Evolutionary conservation across 2,888 invertebrate genomes (phyloP).

Genomic region (Harmothoe impar): DNA sequence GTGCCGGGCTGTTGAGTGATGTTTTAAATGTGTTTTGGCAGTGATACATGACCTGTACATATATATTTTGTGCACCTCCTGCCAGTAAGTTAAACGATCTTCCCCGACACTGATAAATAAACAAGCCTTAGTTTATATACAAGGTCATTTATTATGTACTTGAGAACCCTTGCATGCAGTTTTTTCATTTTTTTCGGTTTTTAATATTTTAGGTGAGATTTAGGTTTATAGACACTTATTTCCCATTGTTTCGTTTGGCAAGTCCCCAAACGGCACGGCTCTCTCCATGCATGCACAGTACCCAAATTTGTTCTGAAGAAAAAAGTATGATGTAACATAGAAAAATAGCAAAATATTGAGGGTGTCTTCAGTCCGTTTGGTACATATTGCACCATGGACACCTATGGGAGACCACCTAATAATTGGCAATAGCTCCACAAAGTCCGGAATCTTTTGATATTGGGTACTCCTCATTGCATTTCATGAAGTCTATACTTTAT

Average conservation of each 20-base stretch:
- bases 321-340: conserved; percentile 45
- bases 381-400: conserved; percentile 37
- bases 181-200: conserved; percentile 60
- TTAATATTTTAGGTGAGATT: conserved; percentile 38
- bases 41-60: no score
- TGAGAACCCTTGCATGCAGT: conserved; percentile 21
- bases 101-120: no score
- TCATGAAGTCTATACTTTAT: conserved; percentile 21
- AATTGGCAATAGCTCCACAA: conserved; percentile 21
- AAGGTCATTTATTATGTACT: conserved; percentile 56
- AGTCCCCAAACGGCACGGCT: conserved; percentile 13
- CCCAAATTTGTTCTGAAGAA: conserved; percentile 45
- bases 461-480: conserved; percentile 9
- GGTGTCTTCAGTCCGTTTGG: conserved; percentile 57
- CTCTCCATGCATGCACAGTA: conserved; percentile 47
- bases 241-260: background rate
- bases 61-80: no score
- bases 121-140: conserved; percentile 16
- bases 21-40: no score
- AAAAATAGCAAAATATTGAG: conserved; percentile 56
- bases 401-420: background rate
- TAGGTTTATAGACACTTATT: background rate
- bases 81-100: no score
- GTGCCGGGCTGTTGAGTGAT: no score
- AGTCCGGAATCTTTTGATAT: background rate